Evolutionary conservation across 2,113 vertebrate species (phyloP), one percentile per base, ranked within the genome.

Genomic region (Gopherus flavomarginatus): DNA sequence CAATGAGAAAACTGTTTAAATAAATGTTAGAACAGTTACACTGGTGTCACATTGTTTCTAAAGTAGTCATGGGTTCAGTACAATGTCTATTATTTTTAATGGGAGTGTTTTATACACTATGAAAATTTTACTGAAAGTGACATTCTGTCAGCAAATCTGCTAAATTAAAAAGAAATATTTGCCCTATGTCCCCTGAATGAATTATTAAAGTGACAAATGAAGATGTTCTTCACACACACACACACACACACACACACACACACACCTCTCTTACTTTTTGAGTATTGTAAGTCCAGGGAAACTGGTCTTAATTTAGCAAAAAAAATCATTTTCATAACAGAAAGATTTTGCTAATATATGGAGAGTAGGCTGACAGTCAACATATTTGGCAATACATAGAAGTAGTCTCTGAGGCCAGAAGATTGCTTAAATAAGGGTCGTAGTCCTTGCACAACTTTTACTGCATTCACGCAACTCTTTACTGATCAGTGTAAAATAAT

Each of bases 141-240:
- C n/a, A 21, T 72, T 72, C 21, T 38, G 8, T 38, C 65, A 72
- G 17, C 13, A 94, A 85, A 75, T 29, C 0, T 2, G 19, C 0
- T 59, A 84, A 81, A 22, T 31, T 62, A 2, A 84, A n/a, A 80
- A 29, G 21, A 89, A 87, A 83, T n/a, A 26, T 35, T 5, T 38
- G 4, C 80, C 21, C 29, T 6, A 2, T 0, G 0, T 59, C 24
- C 77, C 65, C 31, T 29, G 50, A 87, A 94, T 22, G 52, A 87
- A 86, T 84, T 82, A n/a, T 24, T 35, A 11, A 2, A 47, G 27
- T 78, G 75, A 12, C 72, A 27, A 44, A 62, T 62, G 59, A 62
- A 77, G 1, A 38, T 44, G 14, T 11, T 31, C 29, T 22, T 17
- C 5, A 12, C 31, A 26, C 3, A 22, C 26, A 77, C 17, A 17